Base-by-base conservation (phyloP, 2,888 invertebrate species). In the Unio delphinus region DNA sequence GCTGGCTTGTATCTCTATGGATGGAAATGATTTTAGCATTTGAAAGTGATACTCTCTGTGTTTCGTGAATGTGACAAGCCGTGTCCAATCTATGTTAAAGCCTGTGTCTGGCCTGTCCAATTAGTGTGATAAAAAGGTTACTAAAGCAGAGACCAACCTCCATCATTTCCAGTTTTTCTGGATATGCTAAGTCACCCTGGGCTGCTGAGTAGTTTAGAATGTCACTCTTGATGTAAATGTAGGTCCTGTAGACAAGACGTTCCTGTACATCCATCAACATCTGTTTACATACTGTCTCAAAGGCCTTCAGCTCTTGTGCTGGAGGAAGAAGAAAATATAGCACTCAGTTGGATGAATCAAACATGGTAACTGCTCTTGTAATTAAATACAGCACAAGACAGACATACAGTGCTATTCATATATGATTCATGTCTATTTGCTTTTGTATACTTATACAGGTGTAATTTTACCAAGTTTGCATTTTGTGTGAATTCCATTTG, bases 141-240 rank as follows among this genome's bases (percentile, higher is more conserved):
- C n/a, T 15, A 58, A 26, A 20, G 7, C 23, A 61, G 20, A 30
- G 7, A 8, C 70, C 56, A 68, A 89, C 95, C 93, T 98, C 96
- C 97, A 99, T 99, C 95, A 99, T 98, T 89, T 95, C 94, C 74
- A 99, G 91, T 90, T 99, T 98, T 83, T 98, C 96, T 0, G 99
- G 99, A 92, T 99, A 99, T 0, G 98, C 98, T 74, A 99, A 92
- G 91, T 99, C 99, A 0, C 99, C 99, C 6, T 95, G 93, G 18
- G 97, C 97, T 0, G 99, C 96, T 75, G 94, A 86, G 82, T 92
- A 93, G 67, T 89, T 88, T 72, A 95, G 91, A 80, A 99, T 96
- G 90, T 99, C 99, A 1, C 95, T 94, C 68, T 96, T 94, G 74
- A 99, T 93, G 90, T 97, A 99, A 80, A 98, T 93, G 91, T 97